Base-by-base conservation (phyloP, 2,888 invertebrate species). In the Clusia tigrina region DNA sequence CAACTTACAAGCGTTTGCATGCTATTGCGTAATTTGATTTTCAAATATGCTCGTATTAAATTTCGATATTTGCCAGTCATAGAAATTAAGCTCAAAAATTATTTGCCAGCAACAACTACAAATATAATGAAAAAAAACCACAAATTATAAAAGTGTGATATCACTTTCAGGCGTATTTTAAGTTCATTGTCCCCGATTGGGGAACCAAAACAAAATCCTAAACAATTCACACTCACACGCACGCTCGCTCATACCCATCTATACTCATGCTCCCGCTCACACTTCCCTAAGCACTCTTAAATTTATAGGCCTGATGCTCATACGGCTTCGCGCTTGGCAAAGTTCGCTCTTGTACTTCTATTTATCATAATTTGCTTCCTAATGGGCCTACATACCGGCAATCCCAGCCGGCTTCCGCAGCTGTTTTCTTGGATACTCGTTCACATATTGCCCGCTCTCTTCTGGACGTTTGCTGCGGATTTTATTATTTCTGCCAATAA, bases 161-260 rank as follows among this genome's bases (percentile, higher is more conserved):
- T 48, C 48, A 48, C 62, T 59, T 65, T 62, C 62, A 55, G 60
- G 62, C 37, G 46, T 58, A 52, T 23, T n/a, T 54, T 38, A 10
- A 62, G 63, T 66, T 66, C 66, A 58, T 66, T 66, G 66, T 59
- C 62, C 63, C 60, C 58, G 54, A 52, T 38, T 52, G 62, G 52
- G 64, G 66, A 66, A 66, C 63, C 66, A 66, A 66, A 66, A 66
- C 66, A 66, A 66, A 66, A 63, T 63, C 60, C 63, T 61, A 65
- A 64, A 66, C 64, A 60, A 46, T 56, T 56, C 24, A 56, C 37
- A 55, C 15, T 9, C 54, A 55, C 23, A 55, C n/a, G 3, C 42
- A 15, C 42, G n/a, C n/a, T 42, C 42, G n/a, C 42, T n/a, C 42
- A 12, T 17, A 15, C n/a, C 9, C 42, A 15, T 42, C 32, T 9